Evolutionary conservation across 1,140 invertebrate species (phyloP).

Genomic region (Lepidotrigona ventralis): DNA sequence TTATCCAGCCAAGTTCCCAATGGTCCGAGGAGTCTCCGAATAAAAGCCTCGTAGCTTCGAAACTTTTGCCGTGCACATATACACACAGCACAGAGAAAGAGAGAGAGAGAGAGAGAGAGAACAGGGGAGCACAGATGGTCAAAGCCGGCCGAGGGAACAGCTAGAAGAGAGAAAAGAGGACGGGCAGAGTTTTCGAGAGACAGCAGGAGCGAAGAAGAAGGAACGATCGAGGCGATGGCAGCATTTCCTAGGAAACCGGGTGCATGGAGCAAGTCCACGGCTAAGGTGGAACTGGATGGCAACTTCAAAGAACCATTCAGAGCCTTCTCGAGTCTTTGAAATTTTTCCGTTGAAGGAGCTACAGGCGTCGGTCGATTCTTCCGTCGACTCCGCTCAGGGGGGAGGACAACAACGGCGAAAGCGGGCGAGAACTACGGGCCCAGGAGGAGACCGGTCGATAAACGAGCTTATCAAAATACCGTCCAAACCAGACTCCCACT

Average conservation of each 20-base stretch:
- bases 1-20: constrained; percentile 63
- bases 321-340: constrained; percentile 58
- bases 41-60: constrained; percentile 60
- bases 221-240: not conserved
- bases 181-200: not conserved
- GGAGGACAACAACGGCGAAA: constrained; percentile 39
- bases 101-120: not conserved
- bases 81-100: not conserved
- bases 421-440: constrained; percentile 17
- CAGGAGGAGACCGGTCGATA: constrained; percentile 44
- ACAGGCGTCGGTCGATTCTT: constrained; percentile 59
- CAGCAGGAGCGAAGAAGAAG: not conserved
- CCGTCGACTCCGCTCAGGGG: constrained; percentile 4
- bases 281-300: constrained; percentile 36
- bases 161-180: not conserved
- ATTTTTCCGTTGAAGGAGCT: constrained; percentile 65
- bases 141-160: constrained; percentile 30
- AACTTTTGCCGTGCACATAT: constrained; percentile 53
- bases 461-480: constrained; percentile 56
- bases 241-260: not conserved
- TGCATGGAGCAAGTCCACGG: not conserved
- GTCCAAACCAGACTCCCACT: not conserved
- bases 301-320: constrained; percentile 66
- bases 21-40: constrained; percentile 57
- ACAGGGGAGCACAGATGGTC: constrained; percentile 50